Evolutionary conservation across 53 echinoderm and acorn worm species (phyloP).

Genomic region (Henricia sp.): DNA sequence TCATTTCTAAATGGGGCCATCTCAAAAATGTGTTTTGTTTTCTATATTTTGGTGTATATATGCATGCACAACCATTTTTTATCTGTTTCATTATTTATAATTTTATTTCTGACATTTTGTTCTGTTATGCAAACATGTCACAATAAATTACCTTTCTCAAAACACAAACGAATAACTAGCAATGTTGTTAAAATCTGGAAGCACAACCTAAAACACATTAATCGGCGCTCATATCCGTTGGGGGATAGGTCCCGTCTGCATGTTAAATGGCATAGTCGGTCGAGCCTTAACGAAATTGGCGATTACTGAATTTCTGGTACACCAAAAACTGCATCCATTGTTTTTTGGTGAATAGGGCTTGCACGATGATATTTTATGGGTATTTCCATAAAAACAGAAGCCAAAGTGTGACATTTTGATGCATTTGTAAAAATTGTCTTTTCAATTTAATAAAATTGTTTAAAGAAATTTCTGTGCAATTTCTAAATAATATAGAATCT

Average conservation of each 20-base stretch:
- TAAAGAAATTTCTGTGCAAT: too few species aligned
- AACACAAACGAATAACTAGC: neutral
- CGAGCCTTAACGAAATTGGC: conserved; percentile 27
- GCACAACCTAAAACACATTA: neutral
- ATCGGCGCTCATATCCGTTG: conserved; percentile 16
- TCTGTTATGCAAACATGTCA: neutral
- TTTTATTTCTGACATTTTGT: neutral
- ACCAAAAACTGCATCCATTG: too few species aligned
- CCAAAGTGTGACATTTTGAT: too few species aligned
- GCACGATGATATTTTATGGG: too few species aligned
- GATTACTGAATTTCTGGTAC: too few species aligned
- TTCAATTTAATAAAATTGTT: too few species aligned
- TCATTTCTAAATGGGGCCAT: neutral
- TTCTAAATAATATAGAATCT: too few species aligned
- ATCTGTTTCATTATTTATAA: neutral
- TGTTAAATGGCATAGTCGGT: conserved; percentile 41
- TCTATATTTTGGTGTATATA: neutral
- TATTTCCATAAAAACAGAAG: too few species aligned
- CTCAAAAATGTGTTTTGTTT: neutral
- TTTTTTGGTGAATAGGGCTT: too few species aligned
- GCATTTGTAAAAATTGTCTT: too few species aligned
- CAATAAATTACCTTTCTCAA: neutral
- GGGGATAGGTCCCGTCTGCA: conserved; percentile 26
- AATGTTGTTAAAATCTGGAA: conserved; percentile 39
- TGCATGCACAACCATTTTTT: neutral